Percentiles rank a stretch among this genome's conserved stretches.
These are phyloP conservation scores for Ennomos fuscantarius DNA, from an alignment of 2,888 invertebrate genomes.

Conservation along the genomic window DNA sequence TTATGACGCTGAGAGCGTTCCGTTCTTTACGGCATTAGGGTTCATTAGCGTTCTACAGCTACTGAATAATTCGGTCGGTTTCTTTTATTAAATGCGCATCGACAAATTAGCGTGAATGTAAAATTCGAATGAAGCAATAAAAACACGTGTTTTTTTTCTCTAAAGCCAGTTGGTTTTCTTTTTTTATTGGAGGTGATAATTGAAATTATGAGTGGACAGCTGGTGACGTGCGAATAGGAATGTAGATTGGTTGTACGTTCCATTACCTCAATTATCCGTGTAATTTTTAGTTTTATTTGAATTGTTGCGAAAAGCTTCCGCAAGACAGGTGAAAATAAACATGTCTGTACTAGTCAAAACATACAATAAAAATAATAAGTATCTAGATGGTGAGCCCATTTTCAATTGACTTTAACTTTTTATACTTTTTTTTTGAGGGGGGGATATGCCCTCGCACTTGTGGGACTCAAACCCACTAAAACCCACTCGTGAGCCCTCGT, in stretches of 20 bases:
- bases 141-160: constrained; percentile 69
- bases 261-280: constrained; percentile 18
- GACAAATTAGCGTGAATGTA: constrained; percentile 84
- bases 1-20: constrained; percentile 55
- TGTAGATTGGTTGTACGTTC: constrained; percentile 60
- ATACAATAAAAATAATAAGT: constrained; percentile 6
- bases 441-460: too few relatives aligned
- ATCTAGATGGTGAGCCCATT: too few relatives aligned
- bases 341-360: constrained; percentile 17
- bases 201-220: constrained; percentile 78
- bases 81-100: constrained; percentile 76
- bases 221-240: constrained; percentile 62
- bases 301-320: constrained; percentile 11
- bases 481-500: too few relatives aligned
- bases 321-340: constrained; percentile 14
- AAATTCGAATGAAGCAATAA: constrained; percentile 80
- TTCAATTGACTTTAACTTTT: background rate
- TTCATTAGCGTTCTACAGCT: constrained; percentile 80
- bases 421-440: too few relatives aligned
- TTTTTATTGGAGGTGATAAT: constrained; percentile 81
- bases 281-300: constrained; percentile 24
- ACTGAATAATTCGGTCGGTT: constrained; percentile 81
- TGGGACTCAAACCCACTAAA: too few relatives aligned
- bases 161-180: constrained; percentile 59
- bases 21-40: constrained; percentile 75